Conservation (phyloP, 30 jellyfish, hydroid and myxozoan species). For the Aurelia sp. region DNA sequence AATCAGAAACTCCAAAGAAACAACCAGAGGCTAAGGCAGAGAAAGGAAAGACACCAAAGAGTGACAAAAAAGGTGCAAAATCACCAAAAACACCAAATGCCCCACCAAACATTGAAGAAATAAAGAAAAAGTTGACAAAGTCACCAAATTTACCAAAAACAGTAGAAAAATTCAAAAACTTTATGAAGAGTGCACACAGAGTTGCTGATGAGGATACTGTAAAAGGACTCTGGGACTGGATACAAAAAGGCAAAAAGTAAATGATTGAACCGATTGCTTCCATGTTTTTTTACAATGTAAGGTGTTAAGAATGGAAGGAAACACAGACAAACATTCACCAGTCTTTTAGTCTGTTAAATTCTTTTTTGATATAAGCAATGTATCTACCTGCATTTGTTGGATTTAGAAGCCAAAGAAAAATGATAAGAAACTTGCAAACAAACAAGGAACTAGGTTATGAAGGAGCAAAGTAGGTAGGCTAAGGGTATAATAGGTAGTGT, state of each 20-base stretch:
- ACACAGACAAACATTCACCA: no score
- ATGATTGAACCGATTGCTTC: background rate
- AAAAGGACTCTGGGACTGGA: conserved; percentile 94
- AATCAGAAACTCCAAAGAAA: conserved; percentile 30
- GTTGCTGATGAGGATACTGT: conserved; percentile 86
- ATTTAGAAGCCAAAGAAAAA: no score
- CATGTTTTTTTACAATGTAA: no score
- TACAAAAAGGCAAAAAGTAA: conserved; percentile 86
- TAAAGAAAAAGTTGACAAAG: conserved; percentile 53
- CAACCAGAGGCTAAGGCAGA: conserved; percentile 15
- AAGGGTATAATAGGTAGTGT: no score
- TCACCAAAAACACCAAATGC: conserved; percentile 49
- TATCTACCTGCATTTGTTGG: no score
- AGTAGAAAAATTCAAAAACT: conserved; percentile 90
- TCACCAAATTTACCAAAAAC: conserved; percentile 95
- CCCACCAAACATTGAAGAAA: conserved; percentile 23
- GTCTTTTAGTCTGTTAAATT: no score
- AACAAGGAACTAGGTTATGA: no score
- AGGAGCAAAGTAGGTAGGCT: no score
- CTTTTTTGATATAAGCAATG: no score
- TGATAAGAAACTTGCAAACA: no score
- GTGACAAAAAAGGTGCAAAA: conserved; percentile 46
- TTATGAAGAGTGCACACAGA: conserved; percentile 89
- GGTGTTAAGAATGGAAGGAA: no score
- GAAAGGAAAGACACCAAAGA: conserved; percentile 51